Evolutionary conservation across 2,113 vertebrate species (phyloP), one percentile per base, ranked within the genome.

Genomic region (Labrus mixtus): DNA sequence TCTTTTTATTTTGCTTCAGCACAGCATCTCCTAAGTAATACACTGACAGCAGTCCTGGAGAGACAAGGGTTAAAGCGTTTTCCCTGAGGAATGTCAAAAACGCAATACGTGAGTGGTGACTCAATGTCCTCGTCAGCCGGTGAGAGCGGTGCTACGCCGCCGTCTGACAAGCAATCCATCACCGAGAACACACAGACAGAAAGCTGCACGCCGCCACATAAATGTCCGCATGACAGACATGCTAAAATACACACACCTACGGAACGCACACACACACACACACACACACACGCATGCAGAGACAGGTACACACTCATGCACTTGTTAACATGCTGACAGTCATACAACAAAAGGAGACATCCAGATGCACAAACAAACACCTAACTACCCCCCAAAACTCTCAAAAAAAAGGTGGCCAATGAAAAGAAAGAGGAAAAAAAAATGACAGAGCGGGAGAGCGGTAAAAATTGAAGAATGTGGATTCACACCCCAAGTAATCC

Each of bases 151-250:
- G 78, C 86, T 85, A 76, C 73, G 77, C 91, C 73, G 76, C 82
- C 61, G 73, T 50, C 85, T 93, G 92, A 93, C 93, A 92, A 92
- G 93, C 87, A 91, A 94, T 95, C 92, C 91, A 92, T 94, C 94
- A 94, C 70, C 11, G 76, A 43, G 87, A 91, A 92, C 90, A 90
- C 90, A 92, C 90, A 91, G 89, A 89, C 78, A 56, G 85, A 87
- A 59, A 79, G 76, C 85, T 39, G 77, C 81, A 69, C 12, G 71
- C 73, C 9, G 70, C 66, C 82, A 84, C 72, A 68, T 71, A 82
- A 79, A 88, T 48, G 86, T 81, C 87, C 66, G 20, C 51, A 33
- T 51, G 3, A 64, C 67, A 73, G 51, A 75, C 85, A 56, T 17
- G 72, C 57, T 67, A 74, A 80, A 72, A 77, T 7, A 86, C 84